Conservation (phyloP, 2,113 vertebrate genomes). For the Corydoras sp. region DNA sequence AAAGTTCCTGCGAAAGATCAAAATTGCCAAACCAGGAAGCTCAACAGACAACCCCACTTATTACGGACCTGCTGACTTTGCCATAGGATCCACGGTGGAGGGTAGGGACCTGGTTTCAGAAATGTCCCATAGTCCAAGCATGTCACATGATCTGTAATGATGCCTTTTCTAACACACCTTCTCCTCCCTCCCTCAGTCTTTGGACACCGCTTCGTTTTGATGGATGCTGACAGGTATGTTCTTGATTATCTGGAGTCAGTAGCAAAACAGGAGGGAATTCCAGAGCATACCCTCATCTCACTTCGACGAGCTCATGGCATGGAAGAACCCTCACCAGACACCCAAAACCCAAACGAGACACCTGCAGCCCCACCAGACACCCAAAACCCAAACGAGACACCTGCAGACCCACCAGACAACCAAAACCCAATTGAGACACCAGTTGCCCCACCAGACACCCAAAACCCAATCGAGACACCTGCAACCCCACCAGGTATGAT, state of each 20-base stretch:
- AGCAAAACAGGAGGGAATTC: slow-evolving; percentile 57
- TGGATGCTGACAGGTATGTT: slow-evolving; percentile 73
- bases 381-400: neutral
- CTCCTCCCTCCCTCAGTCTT: slow-evolving; percentile 69
- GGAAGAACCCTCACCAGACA: neutral
- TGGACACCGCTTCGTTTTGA: slow-evolving; percentile 78
- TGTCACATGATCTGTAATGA: no score
- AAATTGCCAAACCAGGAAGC: slow-evolving; percentile 73
- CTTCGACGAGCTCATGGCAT: slow-evolving; percentile 54
- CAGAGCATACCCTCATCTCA: slow-evolving; percentile 67
- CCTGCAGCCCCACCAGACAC: neutral
- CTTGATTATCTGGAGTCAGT: slow-evolving; percentile 78
- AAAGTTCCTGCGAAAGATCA: slow-evolving; percentile 75
- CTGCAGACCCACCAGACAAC: neutral
- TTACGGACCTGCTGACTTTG: slow-evolving; percentile 80
- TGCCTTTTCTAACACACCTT: no score
- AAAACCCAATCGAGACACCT: no score
- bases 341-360: neutral
- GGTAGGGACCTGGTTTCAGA: slow-evolving; percentile 59
- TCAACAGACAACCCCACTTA: slow-evolving; percentile 67
- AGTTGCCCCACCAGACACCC: neutral
- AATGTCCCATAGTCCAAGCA: no score
- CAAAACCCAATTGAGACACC: neutral
- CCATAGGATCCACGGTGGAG: slow-evolving; percentile 77
- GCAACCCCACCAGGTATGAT: no score